phyloP scores from a whole-genome alignment of 2,888 invertebrate genomes.

The Agonopterix alstromeriana region DNA sequence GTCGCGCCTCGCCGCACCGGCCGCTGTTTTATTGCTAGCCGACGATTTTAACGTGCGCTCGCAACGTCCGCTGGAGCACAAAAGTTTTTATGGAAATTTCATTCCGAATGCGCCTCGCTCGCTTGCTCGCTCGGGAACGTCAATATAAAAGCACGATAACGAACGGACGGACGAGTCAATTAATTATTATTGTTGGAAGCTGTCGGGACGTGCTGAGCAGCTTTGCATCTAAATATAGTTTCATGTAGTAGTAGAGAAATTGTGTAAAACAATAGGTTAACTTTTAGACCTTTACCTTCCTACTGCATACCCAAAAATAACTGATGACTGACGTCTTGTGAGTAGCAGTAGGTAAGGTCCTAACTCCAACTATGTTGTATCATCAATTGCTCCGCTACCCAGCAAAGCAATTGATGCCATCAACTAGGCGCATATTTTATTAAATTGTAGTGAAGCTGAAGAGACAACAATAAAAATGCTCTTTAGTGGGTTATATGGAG shows the following conservation, averaged over 20 bases:
- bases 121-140: conserved; percentile 70
- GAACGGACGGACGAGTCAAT: conserved; percentile 77
- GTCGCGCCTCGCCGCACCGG: conserved; percentile 74
- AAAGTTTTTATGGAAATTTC: conserved; percentile 78
- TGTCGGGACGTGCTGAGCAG: conserved; percentile 61
- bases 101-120: conserved; percentile 73
- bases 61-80: conserved; percentile 76
- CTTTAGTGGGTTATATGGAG: too few species aligned
- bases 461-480: too few species aligned
- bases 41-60: conserved; percentile 77
- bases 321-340: not conserved
- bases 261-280: not conserved
- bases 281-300: not conserved
- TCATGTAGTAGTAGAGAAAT: conserved; percentile 6
- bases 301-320: not conserved
- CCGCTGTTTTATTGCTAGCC: conserved; percentile 76
- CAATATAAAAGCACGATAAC: conserved; percentile 77
- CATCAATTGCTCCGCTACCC: too few species aligned
- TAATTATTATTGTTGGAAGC: conserved; percentile 76
- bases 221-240: conserved; percentile 44
- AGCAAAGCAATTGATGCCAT: too few species aligned
- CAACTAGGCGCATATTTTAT: too few species aligned
- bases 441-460: too few species aligned
- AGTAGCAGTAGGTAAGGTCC: not conserved
- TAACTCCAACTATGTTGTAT: too few species aligned